Base-by-base conservation (phyloP, 2,888 invertebrate genomes). In the Scaeva pyrastri region DNA sequence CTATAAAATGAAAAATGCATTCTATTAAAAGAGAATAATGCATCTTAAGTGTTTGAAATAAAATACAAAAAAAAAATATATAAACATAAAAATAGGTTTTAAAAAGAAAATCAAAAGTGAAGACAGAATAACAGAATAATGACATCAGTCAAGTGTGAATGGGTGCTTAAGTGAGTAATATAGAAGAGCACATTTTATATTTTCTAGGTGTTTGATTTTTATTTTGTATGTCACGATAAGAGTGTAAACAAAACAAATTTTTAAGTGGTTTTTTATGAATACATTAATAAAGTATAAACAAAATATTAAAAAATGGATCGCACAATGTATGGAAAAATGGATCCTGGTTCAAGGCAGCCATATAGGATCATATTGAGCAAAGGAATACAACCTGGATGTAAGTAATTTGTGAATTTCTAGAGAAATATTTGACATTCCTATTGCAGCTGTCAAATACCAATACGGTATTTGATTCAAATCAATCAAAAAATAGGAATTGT, bases 321-420 rank as follows among this genome's bases (percentile, higher is more conserved):
- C 92, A 96, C 97, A 92, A 97, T 97, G 97, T 97, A 97, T 92
- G 97, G 97, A 89, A 97, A 97, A 94, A 94, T 97, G 91, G 95
- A 95, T 92, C 97, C 96, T 73, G 96, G 97, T 90, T 96, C 96
- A 91, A 95, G 97, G 93, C 96, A 97, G 90, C 97, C 97, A 71
- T 97, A 96, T 93, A 95, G 97, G 93, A 97, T 97, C 92, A 94
- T 96, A 92, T 96, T 94, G 92, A 94, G 95, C 93, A 96, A 96
- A 93, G 97, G 96, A 91, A 96, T 96, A 89, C 95, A 96, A 90
- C 97, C 97, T 89, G 97, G 96, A 94, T 97, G 97, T 97, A 94
- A 97, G 97, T 96, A 91, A 45, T 12, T 71, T 66, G 48, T 56
- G 14, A 45, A 5, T 6, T 23, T 23, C 43, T 41, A 1, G 1